Percentiles rank a stretch among this genome's conserved stretches.
Conservation (phyloP, 2,888 invertebrate genomes). For the Azorinus chamasolen region DNA sequence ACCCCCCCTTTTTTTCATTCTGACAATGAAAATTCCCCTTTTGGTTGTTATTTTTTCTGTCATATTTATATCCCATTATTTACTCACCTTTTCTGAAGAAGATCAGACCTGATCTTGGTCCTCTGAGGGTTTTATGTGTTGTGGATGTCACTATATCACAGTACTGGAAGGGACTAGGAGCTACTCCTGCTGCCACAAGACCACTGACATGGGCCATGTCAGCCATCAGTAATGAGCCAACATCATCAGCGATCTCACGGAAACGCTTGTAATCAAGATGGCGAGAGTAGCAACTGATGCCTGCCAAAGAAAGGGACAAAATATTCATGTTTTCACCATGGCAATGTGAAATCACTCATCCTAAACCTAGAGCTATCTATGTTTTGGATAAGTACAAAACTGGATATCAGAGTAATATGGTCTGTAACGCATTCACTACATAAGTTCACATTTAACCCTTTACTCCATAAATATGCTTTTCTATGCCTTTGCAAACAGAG, state of each 20-base stretch:
- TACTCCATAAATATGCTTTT: too few relatives aligned
- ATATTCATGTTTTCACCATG: not conserved
- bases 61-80: too few relatives aligned
- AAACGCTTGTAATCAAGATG: constrained; percentile 96
- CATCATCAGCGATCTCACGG: constrained; percentile 90
- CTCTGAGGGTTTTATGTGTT: constrained; percentile 96
- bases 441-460: too few relatives aligned
- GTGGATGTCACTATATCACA: constrained; percentile 97
- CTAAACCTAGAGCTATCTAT: too few relatives aligned
- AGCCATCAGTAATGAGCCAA: constrained; percentile 94
- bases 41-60: too few relatives aligned
- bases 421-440: too few relatives aligned
- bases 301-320: constrained; percentile 89
- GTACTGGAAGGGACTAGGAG: constrained; percentile 96
- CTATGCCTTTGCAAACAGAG: too few relatives aligned
- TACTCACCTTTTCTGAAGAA: constrained; percentile 94
- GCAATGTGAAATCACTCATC: too few relatives aligned
- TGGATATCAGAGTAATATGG: not conserved
- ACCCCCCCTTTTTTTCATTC: too few relatives aligned
- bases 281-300: constrained; percentile 96
- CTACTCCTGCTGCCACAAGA: constrained; percentile 94
- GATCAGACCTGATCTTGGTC: constrained; percentile 93
- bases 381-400: not conserved
- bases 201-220: constrained; percentile 99
- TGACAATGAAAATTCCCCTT: too few relatives aligned